A percentile compares a stretch with the other conserved stretches of the same genome.
Evolutionary conservation across 2,797 vertebrate species (phyloP).

Genomic region (Rhabdomys pumilio): DNA sequence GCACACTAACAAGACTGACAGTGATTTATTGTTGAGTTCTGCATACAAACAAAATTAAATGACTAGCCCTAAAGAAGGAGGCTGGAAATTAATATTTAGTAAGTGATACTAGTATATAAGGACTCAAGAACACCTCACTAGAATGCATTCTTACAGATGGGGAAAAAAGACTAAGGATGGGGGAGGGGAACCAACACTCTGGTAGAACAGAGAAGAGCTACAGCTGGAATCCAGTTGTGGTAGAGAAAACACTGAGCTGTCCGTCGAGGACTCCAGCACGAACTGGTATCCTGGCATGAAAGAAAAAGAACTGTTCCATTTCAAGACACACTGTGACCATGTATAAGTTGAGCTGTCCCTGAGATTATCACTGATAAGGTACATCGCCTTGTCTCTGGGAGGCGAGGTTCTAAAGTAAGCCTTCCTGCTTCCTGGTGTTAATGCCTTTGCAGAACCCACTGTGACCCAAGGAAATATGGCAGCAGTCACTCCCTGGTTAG

Average conservation of each 20-base stretch:
- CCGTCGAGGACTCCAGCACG: background rate
- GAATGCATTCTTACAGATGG: background rate
- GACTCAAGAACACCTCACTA: background rate
- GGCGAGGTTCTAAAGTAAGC: background rate
- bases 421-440: background rate
- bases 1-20: background rate
- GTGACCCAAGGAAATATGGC: background rate
- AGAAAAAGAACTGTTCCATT: constrained; percentile 3
- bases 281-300: background rate
- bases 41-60: constrained; percentile 23
- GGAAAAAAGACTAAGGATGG: background rate
- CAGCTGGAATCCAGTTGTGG: background rate
- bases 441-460: background rate
- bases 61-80: background rate
- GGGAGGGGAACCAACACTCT: background rate
- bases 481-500: background rate
- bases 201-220: background rate
- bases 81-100: background rate
- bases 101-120: background rate
- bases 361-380: background rate
- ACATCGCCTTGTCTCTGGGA: background rate
- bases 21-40: constrained; percentile 4
- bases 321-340: background rate
- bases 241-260: background rate
- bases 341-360: background rate